phyloP scores from a whole-genome alignment of 2,113 vertebrate species.

The Psilopsiagon aurifrons region DNA sequence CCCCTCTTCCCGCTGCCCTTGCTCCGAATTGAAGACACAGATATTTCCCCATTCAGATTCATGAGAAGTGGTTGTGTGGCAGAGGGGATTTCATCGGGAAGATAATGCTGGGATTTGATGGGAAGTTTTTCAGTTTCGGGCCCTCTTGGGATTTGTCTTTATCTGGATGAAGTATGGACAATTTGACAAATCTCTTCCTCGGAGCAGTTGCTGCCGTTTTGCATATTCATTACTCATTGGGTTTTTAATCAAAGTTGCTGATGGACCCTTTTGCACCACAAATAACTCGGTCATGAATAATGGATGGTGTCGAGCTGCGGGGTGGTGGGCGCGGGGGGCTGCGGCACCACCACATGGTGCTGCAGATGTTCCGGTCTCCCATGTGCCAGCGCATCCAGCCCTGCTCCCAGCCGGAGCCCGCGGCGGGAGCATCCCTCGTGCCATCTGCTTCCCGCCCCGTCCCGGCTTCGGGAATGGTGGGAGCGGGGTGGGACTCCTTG shows the following conservation, averaged over 20 bases:
- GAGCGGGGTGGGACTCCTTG: slow-evolving; percentile 29
- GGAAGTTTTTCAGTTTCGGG: slow-evolving; percentile 77
- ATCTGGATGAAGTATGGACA: slow-evolving; percentile 84
- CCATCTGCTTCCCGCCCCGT: slow-evolving; percentile 82
- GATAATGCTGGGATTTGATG: slow-evolving; percentile 75
- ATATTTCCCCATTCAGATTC: background rate
- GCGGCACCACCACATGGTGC: slow-evolving; percentile 82
- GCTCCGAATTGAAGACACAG: background rate
- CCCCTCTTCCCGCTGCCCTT: slow-evolving; percentile 32
- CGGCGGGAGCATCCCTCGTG: slow-evolving; percentile 67
- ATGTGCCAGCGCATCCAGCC: slow-evolving; percentile 86
- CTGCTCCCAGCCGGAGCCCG: slow-evolving; percentile 71
- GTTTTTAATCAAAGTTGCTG: slow-evolving; percentile 90
- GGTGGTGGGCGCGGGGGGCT: slow-evolving; percentile 64
- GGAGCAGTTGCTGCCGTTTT: slow-evolving; percentile 67
- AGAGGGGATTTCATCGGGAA: slow-evolving; percentile 77
- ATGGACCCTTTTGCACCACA: slow-evolving; percentile 68
- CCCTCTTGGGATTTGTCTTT: slow-evolving; percentile 81
- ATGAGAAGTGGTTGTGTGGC: background rate
- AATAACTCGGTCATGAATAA: slow-evolving; percentile 80
- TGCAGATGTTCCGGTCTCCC: slow-evolving; percentile 88
- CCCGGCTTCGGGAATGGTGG: slow-evolving; percentile 72
- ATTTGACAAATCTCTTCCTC: slow-evolving; percentile 87
- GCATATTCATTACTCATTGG: slow-evolving; percentile 87
- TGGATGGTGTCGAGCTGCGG: slow-evolving; percentile 78